Base-by-base conservation (phyloP, 2,113 vertebrate genomes). In the Furnarius figulus region DNA sequence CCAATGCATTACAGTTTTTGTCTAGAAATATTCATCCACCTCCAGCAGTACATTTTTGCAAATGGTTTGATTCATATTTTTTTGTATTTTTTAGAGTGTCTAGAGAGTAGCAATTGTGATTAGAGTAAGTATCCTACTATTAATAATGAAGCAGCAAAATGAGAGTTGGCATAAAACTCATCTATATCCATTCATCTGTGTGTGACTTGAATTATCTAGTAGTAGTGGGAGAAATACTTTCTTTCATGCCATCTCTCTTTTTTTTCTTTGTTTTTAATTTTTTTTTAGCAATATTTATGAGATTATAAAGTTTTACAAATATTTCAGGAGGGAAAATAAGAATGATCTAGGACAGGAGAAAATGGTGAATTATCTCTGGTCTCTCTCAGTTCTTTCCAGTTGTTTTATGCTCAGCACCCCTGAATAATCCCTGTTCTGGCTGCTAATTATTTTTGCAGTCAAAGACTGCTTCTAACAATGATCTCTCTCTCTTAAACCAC, bases 1-100 rank as follows among this genome's bases (percentile, higher is more conserved):
- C 65, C 25, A 55, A 1, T 55, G 30, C 10, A 9, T 77, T 77
- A 42, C 16, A 53, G n/a, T 33, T 70, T 94, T 85, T 66, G 8
- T 61, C 12, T 47, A 3, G 1, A 42, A 58, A 39, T 67, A 55
- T 59, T 81, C 30, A 70, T 73, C 37, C 9, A 24, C 14, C 17
- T 79, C 27, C 18, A 77, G 47, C 59, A 87, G 44, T 68, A 85
- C 71, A 81, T 78, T 92, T 85, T 86, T 93, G 28, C 25, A 90
- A 90, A 85, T 75, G 28, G 18, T 12, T 90, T 81, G 73, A 72
- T 92, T 95, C 53, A 87, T 94, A 95, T 86, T 87, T 94, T 94
- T 67, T 90, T 93, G 59, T 85, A 65, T 87, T 94, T 74, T 90
- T 22, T 49, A 63, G 55, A 66, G 23, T 75, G 28, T 66, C 67